Percentiles rank a stretch among this genome's conserved stretches.
Evolutionary conservation across 1,140 invertebrate genomes (phyloP).

Genomic region (Pseudomyrmex flavicornis): DNA sequence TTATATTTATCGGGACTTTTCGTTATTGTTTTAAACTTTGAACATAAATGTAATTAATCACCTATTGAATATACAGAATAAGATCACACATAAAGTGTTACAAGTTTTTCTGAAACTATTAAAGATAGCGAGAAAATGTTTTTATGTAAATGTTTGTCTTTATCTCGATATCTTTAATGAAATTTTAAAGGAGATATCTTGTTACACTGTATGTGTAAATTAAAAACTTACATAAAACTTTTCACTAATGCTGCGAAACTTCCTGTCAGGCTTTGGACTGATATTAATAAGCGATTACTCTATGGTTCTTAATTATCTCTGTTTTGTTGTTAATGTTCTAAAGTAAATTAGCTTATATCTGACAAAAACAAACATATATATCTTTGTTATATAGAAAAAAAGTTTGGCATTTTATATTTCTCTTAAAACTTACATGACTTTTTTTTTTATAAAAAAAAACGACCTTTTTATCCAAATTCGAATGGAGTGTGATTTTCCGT

Average conservation of each 20-base stretch:
- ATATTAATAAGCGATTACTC: conserved; percentile 41
- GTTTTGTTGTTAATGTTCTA: background rate
- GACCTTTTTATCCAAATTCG: background rate
- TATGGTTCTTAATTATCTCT: conserved; percentile 39
- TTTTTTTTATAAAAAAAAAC: background rate
- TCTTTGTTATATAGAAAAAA: conserved; percentile 4
- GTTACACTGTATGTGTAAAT: background rate
- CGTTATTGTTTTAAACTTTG: too few relatives aligned
- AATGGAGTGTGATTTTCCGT: conserved; percentile 3
- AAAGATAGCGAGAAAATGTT: too few relatives aligned
- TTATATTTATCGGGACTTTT: too few relatives aligned
- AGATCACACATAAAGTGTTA: too few relatives aligned
- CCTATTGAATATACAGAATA: too few relatives aligned
- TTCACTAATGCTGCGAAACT: conserved; percentile 3
- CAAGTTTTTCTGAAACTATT: too few relatives aligned
- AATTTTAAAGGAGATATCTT: too few relatives aligned
- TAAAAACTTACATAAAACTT: conserved; percentile 45
- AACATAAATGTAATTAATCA: too few relatives aligned
- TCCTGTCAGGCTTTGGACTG: conserved; percentile 56
- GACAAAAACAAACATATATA: background rate
- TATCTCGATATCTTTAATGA: too few relatives aligned
- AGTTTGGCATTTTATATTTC: background rate
- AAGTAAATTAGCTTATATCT: conserved; percentile 10
- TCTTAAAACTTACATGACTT: conserved; percentile 14
- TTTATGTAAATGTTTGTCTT: too few relatives aligned